Evolutionary conservation across 2,797 vertebrate genomes (phyloP), one percentile per base, ranked within the genome.

Genomic region (Cuniculus paca): DNA sequence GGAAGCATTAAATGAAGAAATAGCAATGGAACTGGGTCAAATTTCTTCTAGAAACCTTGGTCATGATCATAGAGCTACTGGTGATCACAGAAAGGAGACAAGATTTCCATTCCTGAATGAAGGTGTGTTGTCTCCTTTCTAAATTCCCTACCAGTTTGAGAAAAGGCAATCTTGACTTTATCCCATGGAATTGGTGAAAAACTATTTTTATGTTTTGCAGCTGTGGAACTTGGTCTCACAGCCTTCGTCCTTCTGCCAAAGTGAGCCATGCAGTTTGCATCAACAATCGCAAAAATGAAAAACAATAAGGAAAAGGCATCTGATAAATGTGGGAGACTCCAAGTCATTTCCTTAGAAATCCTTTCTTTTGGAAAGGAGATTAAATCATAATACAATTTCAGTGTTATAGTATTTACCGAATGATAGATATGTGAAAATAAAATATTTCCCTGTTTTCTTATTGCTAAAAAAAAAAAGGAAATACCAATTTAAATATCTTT

Each of bases 41-140:
- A 99, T 99, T 98, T 99, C 99, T 94, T 99, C 99, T 96, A 99
- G 99, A 98, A 99, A 99, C 94, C 98, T 99, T 56, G 99, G 99
- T 61, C 98, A 99, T 96, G 99, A 99, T 79, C 99, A 99, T 98
- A 95, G 99, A 97, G 98, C 99, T 94, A 99, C 99, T 39, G 98
- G 98, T 28, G 99, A 99, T 94, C 99, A 99, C 0, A 99, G 99
- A 50, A 99, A 99, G 98, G 99, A 99, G 98, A 99, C 99, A 31
- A 99, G 99, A 94, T 99, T 99, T 98, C 99, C 99, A 31, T 99
- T 99, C 97, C 98, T 99, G 98, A 99, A 99, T 4, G 99, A 99
- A 98, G 98, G 99, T 17, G 99, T 17, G 99, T 99, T 85, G 99
- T 99, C 90, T 99, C 98, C 88, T 99, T 99, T 98, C 98, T 99